Base-by-base conservation (phyloP, 2,797 vertebrate species). In the Alcedo quadribrachys region DNA sequence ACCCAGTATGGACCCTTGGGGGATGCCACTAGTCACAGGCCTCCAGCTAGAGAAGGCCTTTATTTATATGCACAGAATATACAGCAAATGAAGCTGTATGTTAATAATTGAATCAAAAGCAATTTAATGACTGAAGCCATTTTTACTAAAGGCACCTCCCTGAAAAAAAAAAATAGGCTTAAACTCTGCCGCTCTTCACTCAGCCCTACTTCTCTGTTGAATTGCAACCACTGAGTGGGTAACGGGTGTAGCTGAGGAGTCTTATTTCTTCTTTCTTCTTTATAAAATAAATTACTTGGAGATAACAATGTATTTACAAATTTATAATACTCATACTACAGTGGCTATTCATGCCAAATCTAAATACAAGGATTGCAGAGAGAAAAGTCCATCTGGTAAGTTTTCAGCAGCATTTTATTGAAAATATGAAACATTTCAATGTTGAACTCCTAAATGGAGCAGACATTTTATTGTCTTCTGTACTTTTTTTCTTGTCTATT, bases 401-500 rank as follows among this genome's bases (percentile, higher is more conserved):
- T 54, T 71, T 33, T 71, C 32, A 51, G 73, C 65, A 85, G 66
- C 48, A 40, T 81, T 93, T 94, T 87, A 90, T 30, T 94, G 58
- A 71, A 71, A 81, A 87, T 7, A 24, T 25, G 19, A 48, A 77
- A 54, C 9, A 40, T 21, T 79, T 66, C 15, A 27, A 37, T 43
- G 22, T 58, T 73, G 71, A 82, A 82, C 42, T 77, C 8, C 8
- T 48, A 90, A 78, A 57, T 42, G 27, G 42, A 66, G 46, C 16
- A 80, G 54, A 60, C 3, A 32, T 22, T 66, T 69, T 71, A 18
- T 57, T 3, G 5, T 68, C 33, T 10, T 83, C 43, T 55, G 30
- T 85, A 75, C 18, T 6, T 50, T 60, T 65, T 81, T 75, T 82
- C 37, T 76, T 88, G 55, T 33, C 70, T 79, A 12, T 48, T 54